These are phyloP conservation scores for Lytechinus pictus DNA, from an alignment of 35 echinoderm and acorn worm genomes.

Conservation along the genomic window DNA sequence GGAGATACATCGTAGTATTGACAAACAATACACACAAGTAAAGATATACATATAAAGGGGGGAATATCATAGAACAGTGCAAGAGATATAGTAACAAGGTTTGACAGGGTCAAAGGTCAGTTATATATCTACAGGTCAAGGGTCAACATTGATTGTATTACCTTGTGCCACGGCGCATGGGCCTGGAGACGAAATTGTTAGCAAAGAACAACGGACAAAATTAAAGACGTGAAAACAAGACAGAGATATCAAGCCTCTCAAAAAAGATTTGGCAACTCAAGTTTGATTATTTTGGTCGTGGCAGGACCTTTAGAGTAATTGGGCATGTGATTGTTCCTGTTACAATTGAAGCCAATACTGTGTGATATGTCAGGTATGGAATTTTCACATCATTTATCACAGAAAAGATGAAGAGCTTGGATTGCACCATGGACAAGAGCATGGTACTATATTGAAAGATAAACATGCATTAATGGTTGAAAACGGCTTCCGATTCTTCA, in stretches of 20 bases:
- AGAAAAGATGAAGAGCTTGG: too few species aligned
- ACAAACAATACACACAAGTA: neutral
- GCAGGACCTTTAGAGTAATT: too few species aligned
- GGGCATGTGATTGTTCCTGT: too few species aligned
- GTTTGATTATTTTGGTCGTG: too few species aligned
- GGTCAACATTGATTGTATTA: constrained; percentile 36
- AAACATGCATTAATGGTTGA: too few species aligned
- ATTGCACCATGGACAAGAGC: too few species aligned
- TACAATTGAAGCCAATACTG: too few species aligned
- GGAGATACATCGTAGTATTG: neutral
- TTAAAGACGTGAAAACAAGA: constrained; percentile 18
- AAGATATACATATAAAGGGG: neutral
- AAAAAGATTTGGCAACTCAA: too few species aligned
- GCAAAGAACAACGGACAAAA: constrained; percentile 42
- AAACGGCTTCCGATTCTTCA: too few species aligned
- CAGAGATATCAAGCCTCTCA: neutral
- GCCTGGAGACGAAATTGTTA: constrained; percentile 51
- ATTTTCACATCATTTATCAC: too few species aligned
- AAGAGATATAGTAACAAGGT: constrained; percentile 14
- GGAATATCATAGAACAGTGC: neutral
- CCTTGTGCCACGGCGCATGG: constrained; percentile 52
- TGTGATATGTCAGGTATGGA: too few species aligned
- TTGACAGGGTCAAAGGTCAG: constrained; percentile 25
- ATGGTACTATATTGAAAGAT: too few species aligned
- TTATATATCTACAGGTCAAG: neutral